These are phyloP conservation scores for Hycleus cichorii DNA, from an alignment of 1,140 invertebrate genomes.

Conservation along the genomic window DNA sequence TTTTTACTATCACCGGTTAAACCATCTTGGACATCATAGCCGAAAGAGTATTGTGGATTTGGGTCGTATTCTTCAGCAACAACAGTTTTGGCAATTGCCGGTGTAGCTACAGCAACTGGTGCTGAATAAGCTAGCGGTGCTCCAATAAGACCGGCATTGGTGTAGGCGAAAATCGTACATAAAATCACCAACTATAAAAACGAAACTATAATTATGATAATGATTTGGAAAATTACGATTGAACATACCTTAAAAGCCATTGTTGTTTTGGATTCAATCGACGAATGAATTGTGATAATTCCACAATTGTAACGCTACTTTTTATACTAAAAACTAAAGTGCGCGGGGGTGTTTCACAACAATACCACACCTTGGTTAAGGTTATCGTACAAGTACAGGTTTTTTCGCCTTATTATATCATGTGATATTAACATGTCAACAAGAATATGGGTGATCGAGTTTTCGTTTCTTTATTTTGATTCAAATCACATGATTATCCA, in stretches of 20 bases:
- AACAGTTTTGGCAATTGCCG: constrained; percentile 35
- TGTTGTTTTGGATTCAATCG: constrained; percentile 5
- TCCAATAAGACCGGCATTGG: constrained; percentile 25
- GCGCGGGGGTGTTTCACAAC: constrained; percentile 10
- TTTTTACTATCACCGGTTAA: constrained; percentile 53
- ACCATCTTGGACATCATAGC: constrained; percentile 51
- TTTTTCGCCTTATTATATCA: constrained; percentile 1
- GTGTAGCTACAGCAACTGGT: constrained; percentile 15
- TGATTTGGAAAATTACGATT: neutral
- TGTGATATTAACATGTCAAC: neutral
- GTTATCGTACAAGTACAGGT: constrained; percentile 13
- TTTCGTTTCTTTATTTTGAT: neutral
- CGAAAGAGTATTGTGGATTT: constrained; percentile 50
- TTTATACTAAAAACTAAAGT: constrained; percentile 8
- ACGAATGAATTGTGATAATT: constrained; percentile 7
- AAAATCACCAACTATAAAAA: constrained; percentile 8
- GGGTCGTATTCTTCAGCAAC: constrained; percentile 45
- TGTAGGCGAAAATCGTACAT: constrained; percentile 22
- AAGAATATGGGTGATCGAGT: constrained; percentile 10
- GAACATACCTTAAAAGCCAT: constrained; percentile 16
- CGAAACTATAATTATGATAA: neutral
- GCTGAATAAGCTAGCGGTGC: constrained; percentile 29
- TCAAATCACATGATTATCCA: too few relatives aligned
- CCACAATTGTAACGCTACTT: neutral
- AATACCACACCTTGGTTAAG: constrained; percentile 10